Evolutionary conservation across 1,140 invertebrate species (phyloP).

Genomic region (Episyrphus balteatus): DNA sequence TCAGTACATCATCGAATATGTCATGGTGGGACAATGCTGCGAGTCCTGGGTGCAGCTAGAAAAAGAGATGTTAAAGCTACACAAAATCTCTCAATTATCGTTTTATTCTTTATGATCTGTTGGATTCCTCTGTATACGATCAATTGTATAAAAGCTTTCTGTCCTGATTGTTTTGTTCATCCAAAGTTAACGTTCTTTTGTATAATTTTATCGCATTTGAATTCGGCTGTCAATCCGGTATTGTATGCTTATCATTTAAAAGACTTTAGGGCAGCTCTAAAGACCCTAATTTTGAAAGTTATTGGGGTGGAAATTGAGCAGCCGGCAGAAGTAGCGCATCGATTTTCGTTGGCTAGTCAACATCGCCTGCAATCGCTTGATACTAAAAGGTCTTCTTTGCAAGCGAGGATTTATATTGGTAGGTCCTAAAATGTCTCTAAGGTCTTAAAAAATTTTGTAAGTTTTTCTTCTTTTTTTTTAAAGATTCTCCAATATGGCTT

Average conservation of each 20-base stretch:
- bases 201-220: conserved; percentile 79
- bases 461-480: conserved; percentile 1
- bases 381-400: conserved; percentile 19
- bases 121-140: conserved; percentile 89
- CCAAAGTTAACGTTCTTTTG: conserved; percentile 62
- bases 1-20: conserved; percentile 13
- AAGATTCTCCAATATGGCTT: conserved; percentile 33
- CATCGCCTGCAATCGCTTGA: conserved; percentile 31
- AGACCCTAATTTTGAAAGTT: conserved; percentile 48
- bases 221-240: conserved; percentile 78
- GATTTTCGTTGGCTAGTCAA: conserved; percentile 35
- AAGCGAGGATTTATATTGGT: conserved; percentile 35
- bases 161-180: conserved; percentile 52
- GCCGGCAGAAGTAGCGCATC: conserved; percentile 32
- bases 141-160: conserved; percentile 78
- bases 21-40: conserved; percentile 46
- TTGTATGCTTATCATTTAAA: conserved; percentile 83
- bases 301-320: conserved; percentile 39
- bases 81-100: conserved; percentile 80
- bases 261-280: conserved; percentile 67
- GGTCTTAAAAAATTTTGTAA: neutral
- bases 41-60: conserved; percentile 64
- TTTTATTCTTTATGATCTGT: conserved; percentile 83
- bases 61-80: conserved; percentile 84
- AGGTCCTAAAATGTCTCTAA: conserved; percentile 17